Evolutionary conservation across 2,113 vertebrate genomes (phyloP).

Genomic region (Carlito syrichta): DNA sequence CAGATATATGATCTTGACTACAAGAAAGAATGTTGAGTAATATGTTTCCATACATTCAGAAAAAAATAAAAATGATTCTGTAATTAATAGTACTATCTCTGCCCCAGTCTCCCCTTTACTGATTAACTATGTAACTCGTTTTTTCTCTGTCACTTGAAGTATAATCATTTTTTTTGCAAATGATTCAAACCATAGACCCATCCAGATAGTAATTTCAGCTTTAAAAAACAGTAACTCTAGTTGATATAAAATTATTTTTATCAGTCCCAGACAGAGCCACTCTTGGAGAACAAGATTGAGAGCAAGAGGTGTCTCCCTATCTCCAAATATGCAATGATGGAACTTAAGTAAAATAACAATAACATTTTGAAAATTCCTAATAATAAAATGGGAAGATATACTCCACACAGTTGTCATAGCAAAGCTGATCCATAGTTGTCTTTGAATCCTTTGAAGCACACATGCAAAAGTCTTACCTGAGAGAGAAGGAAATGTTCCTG

Average conservation of each 20-base stretch:
- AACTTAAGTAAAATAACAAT: neutral
- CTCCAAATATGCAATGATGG: neutral
- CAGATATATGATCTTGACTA: neutral
- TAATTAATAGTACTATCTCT: neutral
- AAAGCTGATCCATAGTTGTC: neutral
- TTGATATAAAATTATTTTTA: neutral
- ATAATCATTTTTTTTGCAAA: neutral
- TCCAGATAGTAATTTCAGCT: neutral
- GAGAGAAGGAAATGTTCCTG: neutral
- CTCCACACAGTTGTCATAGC: too few relatives aligned
- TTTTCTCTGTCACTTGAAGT: neutral
- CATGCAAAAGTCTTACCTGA: neutral
- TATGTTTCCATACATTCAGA: neutral
- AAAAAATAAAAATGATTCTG: neutral
- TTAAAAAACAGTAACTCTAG: neutral
- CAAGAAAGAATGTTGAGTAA: neutral
- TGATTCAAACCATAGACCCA: neutral
- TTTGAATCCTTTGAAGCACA: neutral
- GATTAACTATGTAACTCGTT: neutral
- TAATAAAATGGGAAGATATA: too few relatives aligned
- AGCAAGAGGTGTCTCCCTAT: neutral
- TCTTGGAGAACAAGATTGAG: neutral
- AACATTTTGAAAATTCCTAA: neutral
- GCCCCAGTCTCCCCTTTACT: neutral
- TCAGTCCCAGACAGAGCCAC: neutral